A percentile compares a stretch with the other conserved stretches of the same genome.
Evolutionary conservation across 2,888 invertebrate genomes (phyloP).

Genomic region (Tiliacea citrago): DNA sequence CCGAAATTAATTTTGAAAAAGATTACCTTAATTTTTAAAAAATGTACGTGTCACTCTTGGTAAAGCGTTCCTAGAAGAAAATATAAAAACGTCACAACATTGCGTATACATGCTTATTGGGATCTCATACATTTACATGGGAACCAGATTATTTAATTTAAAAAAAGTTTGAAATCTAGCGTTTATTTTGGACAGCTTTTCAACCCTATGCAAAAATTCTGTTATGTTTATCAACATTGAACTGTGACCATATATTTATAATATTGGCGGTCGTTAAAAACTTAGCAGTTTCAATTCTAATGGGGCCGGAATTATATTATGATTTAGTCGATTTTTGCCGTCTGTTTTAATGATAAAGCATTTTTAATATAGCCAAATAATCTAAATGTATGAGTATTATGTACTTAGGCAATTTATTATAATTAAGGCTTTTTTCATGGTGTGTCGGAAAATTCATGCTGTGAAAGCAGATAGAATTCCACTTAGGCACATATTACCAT

Average conservation of each 20-base stretch:
- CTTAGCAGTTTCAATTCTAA: neutral
- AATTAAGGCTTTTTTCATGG: slow-evolving; percentile 35
- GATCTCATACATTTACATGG: slow-evolving; percentile 56
- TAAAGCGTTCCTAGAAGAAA: slow-evolving; percentile 93
- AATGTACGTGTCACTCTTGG: slow-evolving; percentile 97
- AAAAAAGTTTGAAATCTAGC: too few species aligned
- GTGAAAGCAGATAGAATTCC: slow-evolving; percentile 57
- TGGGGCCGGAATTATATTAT: neutral
- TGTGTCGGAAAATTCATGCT: slow-evolving; percentile 56
- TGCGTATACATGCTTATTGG: slow-evolving; percentile 78
- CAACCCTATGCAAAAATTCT: neutral
- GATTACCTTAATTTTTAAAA: slow-evolving; percentile 92
- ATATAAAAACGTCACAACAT: slow-evolving; percentile 90
- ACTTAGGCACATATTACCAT: slow-evolving; percentile 81
- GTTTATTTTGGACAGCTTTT: neutral
- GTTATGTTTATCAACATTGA: neutral
- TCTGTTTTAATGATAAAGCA: slow-evolving; percentile 21
- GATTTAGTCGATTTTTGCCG: neutral
- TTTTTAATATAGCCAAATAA: neutral
- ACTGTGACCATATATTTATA: neutral
- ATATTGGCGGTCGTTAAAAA: neutral
- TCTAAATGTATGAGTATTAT: slow-evolving; percentile 57
- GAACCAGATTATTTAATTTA: neutral
- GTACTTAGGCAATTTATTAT: slow-evolving; percentile 46
- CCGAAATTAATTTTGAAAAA: slow-evolving; percentile 72